Conservation (phyloP, 2,888 invertebrate genomes). For the Mythimna albipuncta region DNA sequence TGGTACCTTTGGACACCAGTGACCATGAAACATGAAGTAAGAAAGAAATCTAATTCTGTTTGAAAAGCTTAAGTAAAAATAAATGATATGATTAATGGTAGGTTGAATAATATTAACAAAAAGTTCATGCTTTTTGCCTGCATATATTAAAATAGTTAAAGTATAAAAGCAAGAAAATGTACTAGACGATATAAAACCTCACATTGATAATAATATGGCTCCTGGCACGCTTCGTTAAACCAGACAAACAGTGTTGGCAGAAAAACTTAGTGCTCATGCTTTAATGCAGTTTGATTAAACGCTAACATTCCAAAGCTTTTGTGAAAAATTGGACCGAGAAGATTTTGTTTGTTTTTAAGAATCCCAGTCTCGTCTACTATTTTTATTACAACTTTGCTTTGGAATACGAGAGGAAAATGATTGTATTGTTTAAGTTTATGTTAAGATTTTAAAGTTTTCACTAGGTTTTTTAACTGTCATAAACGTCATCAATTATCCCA, state of each 20-base stretch:
- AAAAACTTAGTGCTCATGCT: conserved; percentile 55
- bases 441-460: background rate
- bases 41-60: background rate
- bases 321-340: conserved; percentile 46
- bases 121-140: no score
- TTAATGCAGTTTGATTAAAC: conserved; percentile 61
- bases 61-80: background rate
- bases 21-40: background rate
- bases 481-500: background rate
- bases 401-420: conserved; percentile 36
- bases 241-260: conserved; percentile 64
- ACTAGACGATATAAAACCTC: conserved; percentile 11
- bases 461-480: background rate
- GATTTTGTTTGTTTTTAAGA: conserved; percentile 44
- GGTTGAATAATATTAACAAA: background rate
- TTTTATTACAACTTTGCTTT: conserved; percentile 35
- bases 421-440: conserved; percentile 3
- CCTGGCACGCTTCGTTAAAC: conserved; percentile 68
- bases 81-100: no score
- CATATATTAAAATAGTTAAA: conserved; percentile 6
- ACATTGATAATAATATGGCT: conserved; percentile 23
- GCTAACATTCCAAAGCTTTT: conserved; percentile 54
- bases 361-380: conserved; percentile 18
- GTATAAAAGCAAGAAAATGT: background rate
- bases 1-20: conserved; percentile 1